Base-by-base conservation (phyloP, 2,888 invertebrate species). In the Diarsia brunnea region DNA sequence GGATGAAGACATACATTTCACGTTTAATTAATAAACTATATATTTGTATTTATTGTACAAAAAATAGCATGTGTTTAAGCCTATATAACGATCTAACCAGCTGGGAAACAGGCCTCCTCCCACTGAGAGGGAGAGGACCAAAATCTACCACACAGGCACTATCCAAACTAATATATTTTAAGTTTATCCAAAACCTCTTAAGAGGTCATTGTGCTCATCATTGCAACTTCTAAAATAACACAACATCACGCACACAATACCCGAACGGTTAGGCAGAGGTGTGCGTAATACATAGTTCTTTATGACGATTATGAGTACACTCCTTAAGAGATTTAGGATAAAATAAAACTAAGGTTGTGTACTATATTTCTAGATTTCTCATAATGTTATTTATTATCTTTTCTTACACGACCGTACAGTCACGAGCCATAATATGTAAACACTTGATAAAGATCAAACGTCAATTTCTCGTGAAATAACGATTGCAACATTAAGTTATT, bases 1-100 rank as follows among this genome's bases (percentile, higher is more conserved):
- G 73, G 49, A 64, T 74, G 12, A 31, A 2, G 53, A 38, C 27
- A 79, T 21, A 38, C 27, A 79, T 21, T 58, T 21, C 14, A 61
- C 27, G 24, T 31, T 55, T 3, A 55, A 10, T 24, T 73, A 73
- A 73, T 47, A 47, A 47, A 70, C 19, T 12, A 4, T 45, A 21
- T 47, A 10, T 38, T 38, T 38, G 8, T 21, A 47, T 21, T 53
- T 45, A 24, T 16, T 19, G 53, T 38, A 45, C 45, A 73, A 43
- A 27, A 19, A 43, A 61, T 4, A 31, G n/a, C 31, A 51, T 5
- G 24, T 27, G 16, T 58, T 14, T 14, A 27, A 58, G 55, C 24
- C 24, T 38, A 38, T 24, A 55, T 14, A 14, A 27, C 2, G 16
- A 16, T 3, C 24, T 14, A 14, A 55, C 55, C 55, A 1, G 55